Evolutionary conservation across 2,888 invertebrate species (phyloP).

Genomic region (Mythimna lalbum): DNA sequence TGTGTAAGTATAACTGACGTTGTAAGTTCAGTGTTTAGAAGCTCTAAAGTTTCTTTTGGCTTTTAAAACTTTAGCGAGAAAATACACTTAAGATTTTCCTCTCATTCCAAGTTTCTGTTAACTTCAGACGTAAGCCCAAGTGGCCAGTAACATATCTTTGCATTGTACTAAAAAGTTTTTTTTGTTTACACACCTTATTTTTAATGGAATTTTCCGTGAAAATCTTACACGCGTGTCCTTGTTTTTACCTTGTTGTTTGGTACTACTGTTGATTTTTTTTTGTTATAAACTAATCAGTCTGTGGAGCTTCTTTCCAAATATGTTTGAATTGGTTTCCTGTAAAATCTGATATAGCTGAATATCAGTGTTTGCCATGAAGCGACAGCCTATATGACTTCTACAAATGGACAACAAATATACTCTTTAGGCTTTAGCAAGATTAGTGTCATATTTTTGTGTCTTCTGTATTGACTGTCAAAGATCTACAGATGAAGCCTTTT

Average conservation of each 20-base stretch:
- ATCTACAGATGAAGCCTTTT: no score
- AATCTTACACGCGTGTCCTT: neutral
- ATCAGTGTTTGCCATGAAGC: no score
- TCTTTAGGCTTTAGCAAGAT: no score
- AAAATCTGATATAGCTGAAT: no score
- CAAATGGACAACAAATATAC: no score
- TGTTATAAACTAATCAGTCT: no score
- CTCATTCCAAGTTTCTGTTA: conserved; percentile 48
- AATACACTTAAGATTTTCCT: conserved; percentile 50
- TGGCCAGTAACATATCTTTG: conserved; percentile 46
- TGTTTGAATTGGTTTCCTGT: no score
- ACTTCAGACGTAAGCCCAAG: conserved; percentile 41
- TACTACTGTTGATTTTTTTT: no score
- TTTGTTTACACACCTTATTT: conserved; percentile 15
- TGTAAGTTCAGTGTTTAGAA: conserved; percentile 49
- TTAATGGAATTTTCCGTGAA: neutral
- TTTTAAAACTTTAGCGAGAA: conserved; percentile 56
- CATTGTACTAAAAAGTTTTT: conserved; percentile 28
- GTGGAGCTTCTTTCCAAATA: no score
- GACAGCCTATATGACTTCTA: no score
- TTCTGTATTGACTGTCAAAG: no score
- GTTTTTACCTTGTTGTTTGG: neutral
- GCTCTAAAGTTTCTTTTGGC: conserved; percentile 41
- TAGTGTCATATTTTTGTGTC: no score
- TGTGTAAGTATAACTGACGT: conserved; percentile 22